Conservation (phyloP, 2,113 vertebrate species). For the Muntiacus reevesi region DNA sequence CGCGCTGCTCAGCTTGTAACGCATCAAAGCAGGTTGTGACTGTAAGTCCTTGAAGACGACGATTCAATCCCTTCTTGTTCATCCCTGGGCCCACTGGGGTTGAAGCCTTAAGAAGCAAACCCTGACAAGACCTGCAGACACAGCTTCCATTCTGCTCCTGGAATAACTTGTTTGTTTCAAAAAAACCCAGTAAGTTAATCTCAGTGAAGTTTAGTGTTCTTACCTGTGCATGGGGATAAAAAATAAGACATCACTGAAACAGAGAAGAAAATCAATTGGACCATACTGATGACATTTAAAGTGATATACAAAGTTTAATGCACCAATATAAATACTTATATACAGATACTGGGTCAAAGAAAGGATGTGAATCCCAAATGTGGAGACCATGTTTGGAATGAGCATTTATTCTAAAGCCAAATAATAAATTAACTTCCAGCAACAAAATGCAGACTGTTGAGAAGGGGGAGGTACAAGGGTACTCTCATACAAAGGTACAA, state of each 20-base stretch:
- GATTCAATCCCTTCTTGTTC: not conserved
- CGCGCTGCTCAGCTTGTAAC: not conserved
- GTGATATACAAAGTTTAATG: not conserved
- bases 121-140: too few relatives aligned
- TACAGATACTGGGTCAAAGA: not conserved
- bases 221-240: too few relatives aligned
- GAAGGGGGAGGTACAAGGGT: not conserved
- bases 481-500: not conserved
- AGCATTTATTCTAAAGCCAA: not conserved
- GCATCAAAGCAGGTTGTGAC: not conserved
- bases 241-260: too few relatives aligned
- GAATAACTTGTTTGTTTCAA: not conserved
- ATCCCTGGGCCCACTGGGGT: rapidly evolving
- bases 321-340: too few relatives aligned
- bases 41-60: not conserved
- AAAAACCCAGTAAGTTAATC: not conserved
- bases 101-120: not conserved
- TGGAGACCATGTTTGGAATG: not conserved
- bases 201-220: not conserved
- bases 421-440: not conserved
- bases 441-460: not conserved
- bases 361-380: rapidly evolving
- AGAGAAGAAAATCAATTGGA: not conserved
- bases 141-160: not conserved
- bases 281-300: too few relatives aligned